phyloP scores from a whole-genome alignment of 2,113 vertebrate species.

The Elgaria multicarinata region DNA sequence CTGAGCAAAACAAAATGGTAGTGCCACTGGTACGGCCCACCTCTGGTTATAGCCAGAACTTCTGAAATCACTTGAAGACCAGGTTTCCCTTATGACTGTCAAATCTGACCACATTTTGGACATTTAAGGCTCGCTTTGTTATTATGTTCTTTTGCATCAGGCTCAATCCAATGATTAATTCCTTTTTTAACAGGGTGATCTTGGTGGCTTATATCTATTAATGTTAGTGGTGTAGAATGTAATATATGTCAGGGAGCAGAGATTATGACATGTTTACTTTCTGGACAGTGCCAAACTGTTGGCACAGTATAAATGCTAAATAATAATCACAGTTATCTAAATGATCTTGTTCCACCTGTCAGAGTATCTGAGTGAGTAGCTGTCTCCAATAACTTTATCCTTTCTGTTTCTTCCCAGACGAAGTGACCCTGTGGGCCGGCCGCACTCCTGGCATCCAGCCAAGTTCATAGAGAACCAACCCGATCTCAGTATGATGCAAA shows the following conservation, averaged over 20 bases:
- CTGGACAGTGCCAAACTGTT: neutral
- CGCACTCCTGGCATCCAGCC: constrained; percentile 94
- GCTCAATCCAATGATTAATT: neutral
- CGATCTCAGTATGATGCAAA: constrained; percentile 90
- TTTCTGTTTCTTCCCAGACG: constrained; percentile 76
- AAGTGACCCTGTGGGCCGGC: constrained; percentile 82
- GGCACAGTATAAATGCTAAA: neutral
- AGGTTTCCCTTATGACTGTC: neutral
- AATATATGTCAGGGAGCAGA: neutral
- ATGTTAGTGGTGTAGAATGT: neutral
- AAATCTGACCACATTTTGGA: neutral
- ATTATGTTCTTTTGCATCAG: neutral
- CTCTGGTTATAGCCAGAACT: neutral
- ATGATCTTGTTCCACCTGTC: neutral
- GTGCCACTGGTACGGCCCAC: neutral
- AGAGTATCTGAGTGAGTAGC: neutral
- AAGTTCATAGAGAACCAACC: constrained; percentile 82
- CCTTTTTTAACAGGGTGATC: neutral
- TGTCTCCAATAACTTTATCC: constrained; percentile 16
- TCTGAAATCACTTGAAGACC: neutral
- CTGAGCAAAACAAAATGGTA: neutral
- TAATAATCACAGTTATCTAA: neutral
- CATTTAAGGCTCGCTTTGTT: neutral
- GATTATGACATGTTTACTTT: neutral
- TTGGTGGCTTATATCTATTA: neutral